phyloP scores from a whole-genome alignment of 1,140 invertebrate genomes.

The Venustaconcha ellipsiformis region DNA sequence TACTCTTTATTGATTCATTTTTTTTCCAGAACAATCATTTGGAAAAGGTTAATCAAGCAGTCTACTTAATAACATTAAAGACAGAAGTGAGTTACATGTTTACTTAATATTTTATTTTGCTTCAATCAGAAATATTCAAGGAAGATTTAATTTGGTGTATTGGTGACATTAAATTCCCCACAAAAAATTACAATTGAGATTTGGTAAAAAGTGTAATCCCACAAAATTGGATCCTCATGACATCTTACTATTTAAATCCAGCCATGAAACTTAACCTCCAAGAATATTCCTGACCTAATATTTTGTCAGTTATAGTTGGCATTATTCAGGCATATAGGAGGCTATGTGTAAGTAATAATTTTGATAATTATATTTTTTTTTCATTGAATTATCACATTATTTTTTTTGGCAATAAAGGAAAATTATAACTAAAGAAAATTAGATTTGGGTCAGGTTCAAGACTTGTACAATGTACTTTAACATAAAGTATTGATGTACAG shows the following conservation, averaged over 20 bases:
- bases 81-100: constrained; percentile 51
- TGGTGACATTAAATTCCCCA: not conserved
- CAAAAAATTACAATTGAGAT: not conserved
- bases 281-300: no score
- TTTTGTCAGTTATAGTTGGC: no score
- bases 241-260: not conserved
- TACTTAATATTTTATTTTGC: constrained; percentile 1
- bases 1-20: not conserved
- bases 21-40: constrained; percentile 59
- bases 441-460: no score
- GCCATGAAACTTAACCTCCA: no score
- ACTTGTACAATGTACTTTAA: not conserved
- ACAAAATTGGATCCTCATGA: not conserved
- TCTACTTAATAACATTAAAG: constrained; percentile 61
- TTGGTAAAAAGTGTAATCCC: not conserved
- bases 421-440: no score
- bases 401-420: no score
- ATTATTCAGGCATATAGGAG: no score
- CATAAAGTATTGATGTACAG: not conserved
- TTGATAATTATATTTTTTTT: no score
- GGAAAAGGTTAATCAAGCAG: constrained; percentile 62
- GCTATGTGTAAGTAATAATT: no score
- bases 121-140: not conserved
- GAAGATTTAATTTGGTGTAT: not conserved
- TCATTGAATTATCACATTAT: no score